Percentiles rank a stretch among this genome's conserved stretches.
phyloP scores from a whole-genome alignment of 2,113 vertebrate genomes.

The Corydoras sp. region DNA sequence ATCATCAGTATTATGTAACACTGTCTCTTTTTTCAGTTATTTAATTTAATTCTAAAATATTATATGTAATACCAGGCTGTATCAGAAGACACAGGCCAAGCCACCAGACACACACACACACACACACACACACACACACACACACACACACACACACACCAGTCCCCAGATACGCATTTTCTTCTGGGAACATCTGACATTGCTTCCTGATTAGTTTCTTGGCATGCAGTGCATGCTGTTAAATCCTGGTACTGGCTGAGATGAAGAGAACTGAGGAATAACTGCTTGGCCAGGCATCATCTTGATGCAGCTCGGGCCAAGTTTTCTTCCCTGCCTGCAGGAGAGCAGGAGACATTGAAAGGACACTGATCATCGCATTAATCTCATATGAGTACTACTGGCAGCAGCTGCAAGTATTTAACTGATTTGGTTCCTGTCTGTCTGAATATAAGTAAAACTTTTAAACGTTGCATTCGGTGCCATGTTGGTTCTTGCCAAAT shows the following conservation, averaged over 20 bases:
- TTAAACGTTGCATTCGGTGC: no score
- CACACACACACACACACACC: constrained; percentile 10
- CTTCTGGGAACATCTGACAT: constrained; percentile 31
- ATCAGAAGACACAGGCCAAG: constrained; percentile 58
- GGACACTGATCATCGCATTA: constrained; percentile 12
- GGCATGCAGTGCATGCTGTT: constrained; percentile 35
- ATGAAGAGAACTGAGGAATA: constrained; percentile 2
- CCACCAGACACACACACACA: no score
- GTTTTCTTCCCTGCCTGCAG: constrained; percentile 15
- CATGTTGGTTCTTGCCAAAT: no score
- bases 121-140: no score
- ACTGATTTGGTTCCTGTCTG: neutral
- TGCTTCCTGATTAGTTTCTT: constrained; percentile 41
- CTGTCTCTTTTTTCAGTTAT: constrained; percentile 10
- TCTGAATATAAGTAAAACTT: neutral
- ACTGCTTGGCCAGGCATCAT: constrained; percentile 5
- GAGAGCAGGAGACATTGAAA: constrained; percentile 10
- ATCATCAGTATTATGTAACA: constrained; percentile 4
- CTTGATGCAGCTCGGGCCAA: constrained; percentile 1
- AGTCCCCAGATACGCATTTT: constrained; percentile 25
- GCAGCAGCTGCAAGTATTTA: neutral
- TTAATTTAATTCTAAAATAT: no score
- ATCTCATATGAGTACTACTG: constrained; percentile 23
- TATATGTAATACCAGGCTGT: constrained; percentile 18
- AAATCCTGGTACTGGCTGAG: constrained; percentile 26